Conservation (phyloP, 2,888 invertebrate genomes). For the Stramonita haemastoma region DNA sequence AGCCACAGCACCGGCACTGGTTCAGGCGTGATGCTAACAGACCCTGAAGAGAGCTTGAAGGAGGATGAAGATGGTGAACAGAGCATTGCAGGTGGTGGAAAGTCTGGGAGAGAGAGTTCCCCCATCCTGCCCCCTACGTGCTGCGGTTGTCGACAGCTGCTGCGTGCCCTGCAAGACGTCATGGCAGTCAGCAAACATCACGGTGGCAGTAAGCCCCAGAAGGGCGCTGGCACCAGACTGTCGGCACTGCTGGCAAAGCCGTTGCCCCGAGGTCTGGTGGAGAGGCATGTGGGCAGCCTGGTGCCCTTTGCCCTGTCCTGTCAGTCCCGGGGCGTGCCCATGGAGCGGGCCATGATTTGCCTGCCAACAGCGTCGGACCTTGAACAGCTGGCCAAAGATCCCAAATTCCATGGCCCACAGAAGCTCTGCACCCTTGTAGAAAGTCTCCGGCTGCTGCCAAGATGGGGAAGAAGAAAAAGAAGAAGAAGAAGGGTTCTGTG, state of each 20-base stretch:
- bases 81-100: not conserved
- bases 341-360: slow-evolving; percentile 26
- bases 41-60: no score
- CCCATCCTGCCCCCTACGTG: not conserved
- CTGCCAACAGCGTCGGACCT: slow-evolving; percentile 27
- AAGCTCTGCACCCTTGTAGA: not conserved
- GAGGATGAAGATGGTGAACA: not conserved
- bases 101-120: no score
- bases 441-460: not conserved
- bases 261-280: not conserved
- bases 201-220: not conserved
- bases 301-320: slow-evolving; percentile 13
- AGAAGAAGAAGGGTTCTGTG: not conserved
- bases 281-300: slow-evolving; percentile 11
- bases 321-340: slow-evolving; percentile 28
- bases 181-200: not conserved
- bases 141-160: slow-evolving; percentile 21
- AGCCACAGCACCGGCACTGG: no score
- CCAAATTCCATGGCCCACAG: slow-evolving; percentile 19
- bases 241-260: not conserved
- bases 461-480: not conserved
- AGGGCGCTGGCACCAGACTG: not conserved
- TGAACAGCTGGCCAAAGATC: not conserved
- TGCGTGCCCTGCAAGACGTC: slow-evolving; percentile 6
- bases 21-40: no score